phyloP scores from a whole-genome alignment of 1,140 invertebrate species.

The Gerris buenoi region DNA sequence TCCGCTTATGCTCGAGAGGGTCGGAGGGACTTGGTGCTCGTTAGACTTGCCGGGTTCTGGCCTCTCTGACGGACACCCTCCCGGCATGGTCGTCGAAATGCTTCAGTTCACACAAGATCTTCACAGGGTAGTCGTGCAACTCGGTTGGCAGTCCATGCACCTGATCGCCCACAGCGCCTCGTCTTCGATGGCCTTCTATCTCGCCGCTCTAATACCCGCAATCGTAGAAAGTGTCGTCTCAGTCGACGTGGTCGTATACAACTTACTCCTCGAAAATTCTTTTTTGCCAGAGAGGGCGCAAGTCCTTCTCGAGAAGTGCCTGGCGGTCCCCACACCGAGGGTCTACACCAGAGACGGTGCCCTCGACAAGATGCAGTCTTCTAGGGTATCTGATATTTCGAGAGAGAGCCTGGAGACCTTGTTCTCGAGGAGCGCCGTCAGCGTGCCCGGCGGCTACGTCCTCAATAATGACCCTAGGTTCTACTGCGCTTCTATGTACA shows the following conservation, averaged over 20 bases:
- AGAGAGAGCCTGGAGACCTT: background rate
- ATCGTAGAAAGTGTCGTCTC: too few species aligned
- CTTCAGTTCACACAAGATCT: background rate
- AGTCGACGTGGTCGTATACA: too few species aligned
- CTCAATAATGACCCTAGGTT: background rate
- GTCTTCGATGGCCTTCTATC: too few species aligned
- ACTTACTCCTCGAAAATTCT: too few species aligned
- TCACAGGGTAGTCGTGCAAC: background rate
- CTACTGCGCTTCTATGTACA: background rate
- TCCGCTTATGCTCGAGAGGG: background rate
- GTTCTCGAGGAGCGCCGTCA: background rate
- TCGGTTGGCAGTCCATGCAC: background rate
- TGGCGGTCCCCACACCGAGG: too few species aligned
- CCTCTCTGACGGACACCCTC: background rate
- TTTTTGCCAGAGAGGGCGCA: too few species aligned
- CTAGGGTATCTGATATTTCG: background rate
- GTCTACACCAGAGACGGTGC: background rate
- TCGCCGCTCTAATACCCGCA: too few species aligned
- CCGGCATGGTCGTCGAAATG: background rate
- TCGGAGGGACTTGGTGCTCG: background rate
- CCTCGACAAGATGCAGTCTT: background rate
- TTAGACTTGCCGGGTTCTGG: background rate
- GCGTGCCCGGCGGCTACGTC: background rate
- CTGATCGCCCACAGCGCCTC: background rate
- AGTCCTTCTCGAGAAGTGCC: too few species aligned